phyloP scores from a whole-genome alignment of 2,888 invertebrate genomes.

The Melanostoma scalare region DNA sequence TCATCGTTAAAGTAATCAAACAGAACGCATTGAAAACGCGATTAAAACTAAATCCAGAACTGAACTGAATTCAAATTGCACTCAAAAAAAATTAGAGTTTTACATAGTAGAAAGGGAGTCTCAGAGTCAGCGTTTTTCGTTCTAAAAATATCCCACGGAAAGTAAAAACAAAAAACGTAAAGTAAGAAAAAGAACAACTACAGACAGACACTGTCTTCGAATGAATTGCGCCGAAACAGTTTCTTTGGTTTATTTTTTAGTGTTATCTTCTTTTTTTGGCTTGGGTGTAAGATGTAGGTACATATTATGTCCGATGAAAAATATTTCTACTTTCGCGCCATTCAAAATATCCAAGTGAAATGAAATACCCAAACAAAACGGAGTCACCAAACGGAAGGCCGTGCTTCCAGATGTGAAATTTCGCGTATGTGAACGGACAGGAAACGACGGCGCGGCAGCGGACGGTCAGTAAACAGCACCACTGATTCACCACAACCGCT shows the following conservation, averaged over 20 bases:
- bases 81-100: conserved; percentile 58
- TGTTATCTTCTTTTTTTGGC: conserved; percentile 48
- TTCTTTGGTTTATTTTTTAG: conserved; percentile 35
- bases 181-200: conserved; percentile 19
- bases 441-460: background rate
- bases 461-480: background rate
- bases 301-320: conserved; percentile 51
- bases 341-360: conserved; percentile 20
- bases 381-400: conserved; percentile 11
- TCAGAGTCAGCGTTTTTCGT: conserved; percentile 67
- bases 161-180: conserved; percentile 21
- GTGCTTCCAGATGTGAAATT: conserved; percentile 31
- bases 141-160: conserved; percentile 61
- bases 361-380: conserved; percentile 17
- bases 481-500: conserved; percentile 32
- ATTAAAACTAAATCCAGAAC: conserved; percentile 48
- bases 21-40: conserved; percentile 51
- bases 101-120: conserved; percentile 64
- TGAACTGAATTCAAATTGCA: conserved; percentile 63
- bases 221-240: conserved; percentile 46
- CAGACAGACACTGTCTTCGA: conserved; percentile 51
- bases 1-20: conserved; percentile 16
- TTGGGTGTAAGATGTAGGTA: conserved; percentile 26
- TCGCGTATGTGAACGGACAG: conserved; percentile 33
- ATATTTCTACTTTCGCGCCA: conserved; percentile 52